phyloP scores from a whole-genome alignment of 2,113 vertebrate genomes.

The Etia nguti region DNA sequence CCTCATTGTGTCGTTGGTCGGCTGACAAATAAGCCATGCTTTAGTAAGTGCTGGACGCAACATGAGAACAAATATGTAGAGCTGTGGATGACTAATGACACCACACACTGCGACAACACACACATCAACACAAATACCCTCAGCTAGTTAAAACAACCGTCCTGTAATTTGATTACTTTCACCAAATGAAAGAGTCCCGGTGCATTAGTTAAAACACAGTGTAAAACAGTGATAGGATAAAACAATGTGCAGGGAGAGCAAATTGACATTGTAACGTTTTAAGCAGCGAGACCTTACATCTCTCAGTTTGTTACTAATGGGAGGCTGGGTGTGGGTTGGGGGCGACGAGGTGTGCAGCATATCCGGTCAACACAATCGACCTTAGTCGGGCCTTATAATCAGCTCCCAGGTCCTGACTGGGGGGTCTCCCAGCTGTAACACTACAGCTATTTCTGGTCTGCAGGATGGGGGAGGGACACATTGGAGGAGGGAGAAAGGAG shows the following conservation, averaged over 20 bases:
- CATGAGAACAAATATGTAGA: neutral
- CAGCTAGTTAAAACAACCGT: neutral
- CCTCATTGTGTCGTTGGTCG: slow-evolving; percentile 49
- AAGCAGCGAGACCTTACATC: neutral
- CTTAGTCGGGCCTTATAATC: slow-evolving; percentile 51
- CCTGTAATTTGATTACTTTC: neutral
- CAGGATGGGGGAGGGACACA: slow-evolving; percentile 60
- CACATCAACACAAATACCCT: neutral
- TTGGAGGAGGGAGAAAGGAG: slow-evolving; percentile 29
- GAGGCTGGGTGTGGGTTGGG: neutral
- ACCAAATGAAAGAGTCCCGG: neutral
- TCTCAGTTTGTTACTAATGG: slow-evolving; percentile 24
- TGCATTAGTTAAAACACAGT: neutral
- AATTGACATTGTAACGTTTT: neutral
- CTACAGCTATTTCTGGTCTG: slow-evolving; percentile 57
- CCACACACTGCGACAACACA: slow-evolving; percentile 26
- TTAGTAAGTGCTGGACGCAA: slow-evolving; percentile 16
- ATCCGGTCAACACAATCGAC: slow-evolving; percentile 42
- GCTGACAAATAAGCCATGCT: slow-evolving; percentile 36
- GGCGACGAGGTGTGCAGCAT: neutral
- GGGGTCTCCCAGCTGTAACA: slow-evolving; percentile 67
- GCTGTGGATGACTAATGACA: slow-evolving; percentile 31
- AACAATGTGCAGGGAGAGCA: neutral
- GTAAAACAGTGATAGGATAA: neutral
- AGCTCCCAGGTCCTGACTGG: slow-evolving; percentile 51